Percentiles rank a stretch among this genome's conserved stretches.
Conservation (phyloP, 2,113 vertebrate genomes). For the Sclerurus mexicanus region DNA sequence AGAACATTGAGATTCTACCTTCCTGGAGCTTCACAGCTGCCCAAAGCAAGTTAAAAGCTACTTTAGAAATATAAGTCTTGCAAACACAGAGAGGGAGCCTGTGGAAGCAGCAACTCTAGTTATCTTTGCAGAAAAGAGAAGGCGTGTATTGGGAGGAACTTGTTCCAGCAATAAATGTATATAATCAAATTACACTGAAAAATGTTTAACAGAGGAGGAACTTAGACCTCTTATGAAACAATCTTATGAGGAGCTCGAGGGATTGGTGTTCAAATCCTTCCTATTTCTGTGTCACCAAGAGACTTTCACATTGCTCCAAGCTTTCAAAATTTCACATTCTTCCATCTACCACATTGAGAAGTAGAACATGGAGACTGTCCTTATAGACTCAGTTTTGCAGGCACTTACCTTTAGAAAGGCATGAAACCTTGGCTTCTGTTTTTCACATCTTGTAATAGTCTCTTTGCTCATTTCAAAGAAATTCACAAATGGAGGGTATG, state of each 20-base stretch:
- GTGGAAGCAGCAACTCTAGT: neutral
- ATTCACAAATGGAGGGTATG: slow-evolving; percentile 96
- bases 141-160: neutral
- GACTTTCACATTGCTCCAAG: neutral
- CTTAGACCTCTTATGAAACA: neutral
- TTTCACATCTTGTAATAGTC: slow-evolving; percentile 93
- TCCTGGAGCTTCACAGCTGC: neutral
- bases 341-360: neutral
- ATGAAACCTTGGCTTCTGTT: slow-evolving; percentile 95
- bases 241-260: neutral
- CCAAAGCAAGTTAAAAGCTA: neutral
- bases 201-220: neutral
- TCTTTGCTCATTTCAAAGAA: slow-evolving; percentile 99
- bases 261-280: neutral
- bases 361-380: neutral
- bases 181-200: neutral
- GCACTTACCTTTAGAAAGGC: slow-evolving; percentile 92
- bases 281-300: neutral
- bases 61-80: neutral
- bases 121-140: neutral
- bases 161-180: neutral
- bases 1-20: neutral
- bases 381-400: neutral
- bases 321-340: neutral
- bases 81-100: neutral